Percentiles rank a stretch among this genome's conserved stretches.
phyloP scores from a whole-genome alignment of 2,888 invertebrate genomes.

The Ceriagrion tenellum region DNA sequence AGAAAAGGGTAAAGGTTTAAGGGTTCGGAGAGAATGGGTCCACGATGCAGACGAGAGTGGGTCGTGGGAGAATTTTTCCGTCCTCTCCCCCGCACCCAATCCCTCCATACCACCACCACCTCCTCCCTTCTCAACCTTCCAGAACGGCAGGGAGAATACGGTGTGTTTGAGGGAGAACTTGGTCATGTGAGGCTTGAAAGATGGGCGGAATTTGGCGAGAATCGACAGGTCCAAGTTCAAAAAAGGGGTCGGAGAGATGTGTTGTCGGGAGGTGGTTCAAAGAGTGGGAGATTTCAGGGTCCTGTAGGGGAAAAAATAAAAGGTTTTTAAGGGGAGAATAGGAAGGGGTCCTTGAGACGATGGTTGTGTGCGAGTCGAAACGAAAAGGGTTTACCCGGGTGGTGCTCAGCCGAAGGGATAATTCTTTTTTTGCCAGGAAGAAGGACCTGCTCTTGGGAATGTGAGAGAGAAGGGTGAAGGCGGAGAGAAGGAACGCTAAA shows the following conservation, averaged over 20 bases:
- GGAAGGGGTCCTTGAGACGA: not conserved
- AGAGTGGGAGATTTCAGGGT: not conserved
- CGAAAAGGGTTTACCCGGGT: not conserved
- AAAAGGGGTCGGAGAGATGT: conserved; percentile 20
- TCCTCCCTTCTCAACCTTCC: not conserved
- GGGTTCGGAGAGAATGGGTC: not conserved
- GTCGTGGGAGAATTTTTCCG: not conserved
- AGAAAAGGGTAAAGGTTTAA: not conserved
- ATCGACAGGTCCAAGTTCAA: conserved; percentile 52
- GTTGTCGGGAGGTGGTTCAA: not conserved
- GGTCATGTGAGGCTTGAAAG: conserved; percentile 48
- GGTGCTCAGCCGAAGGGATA: conserved; percentile 17
- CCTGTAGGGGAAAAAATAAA: not conserved
- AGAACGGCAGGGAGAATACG: not conserved
- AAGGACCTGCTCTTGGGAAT: not conserved
- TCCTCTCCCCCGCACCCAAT: not conserved
- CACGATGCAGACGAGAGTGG: not conserved
- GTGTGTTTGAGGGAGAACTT: conserved; percentile 38
- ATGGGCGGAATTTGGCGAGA: conserved; percentile 31
- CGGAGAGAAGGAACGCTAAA: not conserved
- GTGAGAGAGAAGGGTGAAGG: not conserved
- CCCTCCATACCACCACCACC: not conserved
- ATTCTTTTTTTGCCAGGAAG: not conserved
- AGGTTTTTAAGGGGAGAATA: not conserved
- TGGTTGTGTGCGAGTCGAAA: not conserved